Conservation (phyloP, 1,140 invertebrate species). For the Aradophagus sp. region DNA sequence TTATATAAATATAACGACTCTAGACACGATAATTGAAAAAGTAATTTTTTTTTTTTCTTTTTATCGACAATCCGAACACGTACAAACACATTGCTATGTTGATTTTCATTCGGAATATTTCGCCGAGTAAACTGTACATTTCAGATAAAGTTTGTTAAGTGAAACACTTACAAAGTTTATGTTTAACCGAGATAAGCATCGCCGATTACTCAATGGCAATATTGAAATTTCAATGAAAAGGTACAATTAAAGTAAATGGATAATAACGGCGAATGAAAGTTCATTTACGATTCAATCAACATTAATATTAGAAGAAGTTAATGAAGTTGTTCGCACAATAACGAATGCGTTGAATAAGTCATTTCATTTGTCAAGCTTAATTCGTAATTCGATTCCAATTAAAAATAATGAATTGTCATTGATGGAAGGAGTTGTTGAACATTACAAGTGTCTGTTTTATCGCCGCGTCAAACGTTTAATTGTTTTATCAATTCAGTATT, state of each 20-base stretch:
- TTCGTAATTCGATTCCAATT: not conserved
- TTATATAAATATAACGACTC: constrained; percentile 46
- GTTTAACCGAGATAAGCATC: constrained; percentile 15
- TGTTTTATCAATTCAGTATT: too few relatives aligned
- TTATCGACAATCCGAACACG: constrained; percentile 21
- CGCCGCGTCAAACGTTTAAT: too few relatives aligned
- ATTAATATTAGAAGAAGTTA: constrained; percentile 7
- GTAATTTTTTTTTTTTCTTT: constrained; percentile 4
- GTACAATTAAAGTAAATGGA: constrained; percentile 5
- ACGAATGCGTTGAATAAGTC: not conserved
- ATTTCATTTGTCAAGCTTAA: constrained; percentile 1
- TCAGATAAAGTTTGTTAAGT: constrained; percentile 14
- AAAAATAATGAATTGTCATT: not conserved
- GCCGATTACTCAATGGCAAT: constrained; percentile 23
- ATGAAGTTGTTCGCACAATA: not conserved
- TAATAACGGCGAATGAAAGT: constrained; percentile 1
- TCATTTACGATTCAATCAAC: constrained; percentile 15
- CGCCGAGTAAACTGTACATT: constrained; percentile 13
- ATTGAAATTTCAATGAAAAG: constrained; percentile 22
- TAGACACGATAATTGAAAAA: constrained; percentile 33
- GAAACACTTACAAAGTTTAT: constrained; percentile 20
- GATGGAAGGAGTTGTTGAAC: too few relatives aligned
- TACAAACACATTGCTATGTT: constrained; percentile 6
- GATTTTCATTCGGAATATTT: constrained; percentile 9
- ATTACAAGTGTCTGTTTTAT: too few relatives aligned